Evolutionary conservation across 2,113 vertebrate species (phyloP).

Genomic region (Ibidorhyncha struthersii): DNA sequence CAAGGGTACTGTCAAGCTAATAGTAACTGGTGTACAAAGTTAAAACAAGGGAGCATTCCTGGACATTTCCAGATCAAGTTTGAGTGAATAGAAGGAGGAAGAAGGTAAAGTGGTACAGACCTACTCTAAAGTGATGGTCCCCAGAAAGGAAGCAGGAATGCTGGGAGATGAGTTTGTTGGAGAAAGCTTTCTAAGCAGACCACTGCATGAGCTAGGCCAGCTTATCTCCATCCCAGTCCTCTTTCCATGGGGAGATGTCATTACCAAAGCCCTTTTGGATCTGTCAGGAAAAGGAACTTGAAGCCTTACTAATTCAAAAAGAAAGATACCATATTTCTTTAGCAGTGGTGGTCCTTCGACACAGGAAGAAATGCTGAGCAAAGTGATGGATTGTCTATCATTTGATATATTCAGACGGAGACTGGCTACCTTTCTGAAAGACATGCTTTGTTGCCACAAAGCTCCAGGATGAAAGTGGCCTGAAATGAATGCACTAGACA

Average conservation of each 20-base stretch:
- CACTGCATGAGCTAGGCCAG: neutral
- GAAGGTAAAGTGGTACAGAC: neutral
- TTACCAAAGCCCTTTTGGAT: neutral
- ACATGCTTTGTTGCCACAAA: neutral
- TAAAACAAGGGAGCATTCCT: neutral
- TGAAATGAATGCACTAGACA: neutral
- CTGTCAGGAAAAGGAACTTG: neutral
- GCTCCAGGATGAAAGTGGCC: neutral
- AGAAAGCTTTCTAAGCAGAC: neutral
- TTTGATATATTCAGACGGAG: neutral
- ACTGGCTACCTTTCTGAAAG: neutral
- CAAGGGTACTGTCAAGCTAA: neutral
- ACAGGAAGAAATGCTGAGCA: neutral
- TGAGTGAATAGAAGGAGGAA: neutral
- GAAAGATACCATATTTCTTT: neutral
- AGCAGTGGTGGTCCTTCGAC: neutral
- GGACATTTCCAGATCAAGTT: neutral
- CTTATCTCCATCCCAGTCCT: neutral
- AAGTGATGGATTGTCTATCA: neutral
- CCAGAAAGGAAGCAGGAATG: neutral
- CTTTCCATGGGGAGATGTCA: neutral
- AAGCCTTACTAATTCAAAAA: neutral
- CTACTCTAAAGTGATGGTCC: neutral
- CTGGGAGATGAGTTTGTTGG: neutral
- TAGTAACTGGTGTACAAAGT: neutral